Conservation (phyloP, 2,888 invertebrate species). For the Nomada hirtipes region DNA sequence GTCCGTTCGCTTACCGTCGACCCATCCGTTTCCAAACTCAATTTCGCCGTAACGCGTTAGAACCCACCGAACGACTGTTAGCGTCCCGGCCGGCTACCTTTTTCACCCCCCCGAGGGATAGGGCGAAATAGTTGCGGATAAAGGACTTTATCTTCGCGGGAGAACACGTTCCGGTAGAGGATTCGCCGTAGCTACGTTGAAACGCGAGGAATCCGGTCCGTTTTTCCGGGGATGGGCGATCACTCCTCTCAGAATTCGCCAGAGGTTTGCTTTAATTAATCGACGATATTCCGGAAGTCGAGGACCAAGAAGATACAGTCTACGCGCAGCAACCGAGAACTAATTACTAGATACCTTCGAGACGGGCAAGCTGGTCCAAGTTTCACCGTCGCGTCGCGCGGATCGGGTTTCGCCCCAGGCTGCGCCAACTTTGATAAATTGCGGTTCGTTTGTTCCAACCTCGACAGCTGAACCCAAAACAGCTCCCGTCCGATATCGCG, state of each 20-base stretch:
- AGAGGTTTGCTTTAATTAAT: background rate
- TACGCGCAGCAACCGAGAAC: constrained; percentile 58
- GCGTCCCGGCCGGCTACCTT: background rate
- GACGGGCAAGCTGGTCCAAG: constrained; percentile 57
- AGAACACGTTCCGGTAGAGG: background rate
- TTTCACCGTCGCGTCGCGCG: constrained; percentile 35
- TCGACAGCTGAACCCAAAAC: constrained; percentile 9
- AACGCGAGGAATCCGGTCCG: too few species aligned
- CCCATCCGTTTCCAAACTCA: constrained; percentile 6
- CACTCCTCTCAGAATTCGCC: background rate
- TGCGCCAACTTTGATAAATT: constrained; percentile 68
- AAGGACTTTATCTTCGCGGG: background rate
- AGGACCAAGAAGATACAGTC: constrained; percentile 51
- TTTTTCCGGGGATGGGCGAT: too few species aligned
- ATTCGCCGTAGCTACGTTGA: too few species aligned
- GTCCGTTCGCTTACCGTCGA: background rate
- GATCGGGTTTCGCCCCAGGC: constrained; percentile 46
- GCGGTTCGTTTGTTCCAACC: constrained; percentile 59
- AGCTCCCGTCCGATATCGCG: constrained; percentile 25
- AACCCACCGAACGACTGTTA: constrained; percentile 24
- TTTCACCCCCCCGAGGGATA: background rate
- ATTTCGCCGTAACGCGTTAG: constrained; percentile 52
- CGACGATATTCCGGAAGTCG: background rate
- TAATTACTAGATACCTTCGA: constrained; percentile 67
- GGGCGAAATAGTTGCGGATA: background rate